These are phyloP conservation scores for Anser cygnoides DNA, from an alignment of 2,113 vertebrate genomes.

Conservation along the genomic window DNA sequence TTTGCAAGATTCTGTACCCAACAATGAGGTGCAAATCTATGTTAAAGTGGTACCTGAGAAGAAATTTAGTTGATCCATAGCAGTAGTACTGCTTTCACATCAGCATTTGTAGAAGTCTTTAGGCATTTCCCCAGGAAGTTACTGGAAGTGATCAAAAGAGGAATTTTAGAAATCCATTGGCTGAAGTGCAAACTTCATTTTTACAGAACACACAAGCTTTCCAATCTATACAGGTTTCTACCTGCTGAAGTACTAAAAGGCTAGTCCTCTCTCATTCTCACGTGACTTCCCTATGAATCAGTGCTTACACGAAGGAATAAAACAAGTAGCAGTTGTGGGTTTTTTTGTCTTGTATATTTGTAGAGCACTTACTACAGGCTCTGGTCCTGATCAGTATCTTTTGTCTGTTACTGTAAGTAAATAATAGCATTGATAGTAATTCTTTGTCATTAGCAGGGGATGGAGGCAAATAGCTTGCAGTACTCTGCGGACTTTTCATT, in stretches of 20 bases:
- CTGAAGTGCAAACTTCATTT: neutral
- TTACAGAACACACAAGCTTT: neutral
- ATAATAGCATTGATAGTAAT: neutral
- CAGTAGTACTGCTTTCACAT: neutral
- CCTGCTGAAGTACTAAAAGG: neutral
- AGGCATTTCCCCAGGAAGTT: neutral
- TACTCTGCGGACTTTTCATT: neutral
- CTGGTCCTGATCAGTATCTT: neutral
- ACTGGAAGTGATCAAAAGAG: neutral
- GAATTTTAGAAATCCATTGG: neutral
- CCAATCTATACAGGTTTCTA: no score
- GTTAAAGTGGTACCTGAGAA: neutral
- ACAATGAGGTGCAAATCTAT: neutral
- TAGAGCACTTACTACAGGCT: neutral
- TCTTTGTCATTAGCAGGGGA: neutral
- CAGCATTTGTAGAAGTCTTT: neutral
- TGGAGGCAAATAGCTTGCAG: neutral
- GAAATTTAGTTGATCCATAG: neutral
- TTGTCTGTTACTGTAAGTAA: neutral
- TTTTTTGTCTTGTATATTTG: neutral
- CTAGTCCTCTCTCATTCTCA: neutral
- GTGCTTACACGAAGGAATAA: neutral
- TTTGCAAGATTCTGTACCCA: neutral
- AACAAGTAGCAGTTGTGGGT: neutral
- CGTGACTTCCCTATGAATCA: accelerated